Conservation (phyloP, 2,797 vertebrate species). For the Platalea minor region DNA sequence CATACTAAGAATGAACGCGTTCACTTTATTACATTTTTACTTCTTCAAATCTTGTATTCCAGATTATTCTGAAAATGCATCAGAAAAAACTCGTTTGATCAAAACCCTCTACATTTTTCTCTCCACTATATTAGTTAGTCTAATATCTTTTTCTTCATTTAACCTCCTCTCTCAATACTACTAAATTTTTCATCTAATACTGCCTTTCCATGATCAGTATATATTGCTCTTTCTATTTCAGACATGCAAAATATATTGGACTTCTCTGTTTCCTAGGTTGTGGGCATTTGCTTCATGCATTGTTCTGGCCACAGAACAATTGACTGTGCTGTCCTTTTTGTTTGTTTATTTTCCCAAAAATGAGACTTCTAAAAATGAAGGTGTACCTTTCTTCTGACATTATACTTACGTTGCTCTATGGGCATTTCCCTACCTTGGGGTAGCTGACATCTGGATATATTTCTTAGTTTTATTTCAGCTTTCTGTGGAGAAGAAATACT, state of each 20-base stretch:
- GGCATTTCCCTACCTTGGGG: neutral
- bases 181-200: neutral
- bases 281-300: neutral
- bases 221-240: neutral
- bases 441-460: neutral
- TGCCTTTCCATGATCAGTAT: neutral
- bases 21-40: neutral
- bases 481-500: neutral
- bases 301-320: neutral
- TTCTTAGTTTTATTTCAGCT: neutral
- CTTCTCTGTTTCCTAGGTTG: neutral
- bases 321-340: neutral
- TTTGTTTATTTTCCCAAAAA: neutral
- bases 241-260: neutral
- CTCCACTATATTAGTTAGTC: neutral
- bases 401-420: neutral
- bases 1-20: accelerated
- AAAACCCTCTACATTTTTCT: neutral
- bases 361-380: neutral
- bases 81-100: neutral
- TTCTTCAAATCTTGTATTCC: neutral
- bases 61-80: neutral
- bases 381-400: neutral
- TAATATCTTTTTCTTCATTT: neutral
- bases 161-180: neutral